Conservation (phyloP, 2,888 invertebrate species). For the Coelopa pilipes region DNA sequence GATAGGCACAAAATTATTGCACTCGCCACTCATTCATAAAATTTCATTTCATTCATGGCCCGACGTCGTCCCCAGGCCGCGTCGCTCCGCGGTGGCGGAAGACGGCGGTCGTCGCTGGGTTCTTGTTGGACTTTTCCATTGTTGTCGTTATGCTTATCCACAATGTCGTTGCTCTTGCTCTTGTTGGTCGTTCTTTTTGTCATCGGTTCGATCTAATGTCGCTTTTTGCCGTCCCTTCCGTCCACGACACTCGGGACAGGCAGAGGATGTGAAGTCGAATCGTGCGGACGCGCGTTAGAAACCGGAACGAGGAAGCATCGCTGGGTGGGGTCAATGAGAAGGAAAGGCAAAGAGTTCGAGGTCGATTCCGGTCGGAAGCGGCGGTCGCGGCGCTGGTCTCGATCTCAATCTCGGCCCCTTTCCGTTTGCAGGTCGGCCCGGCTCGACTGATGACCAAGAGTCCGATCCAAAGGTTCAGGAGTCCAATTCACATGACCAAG, state of each 20-base stretch:
- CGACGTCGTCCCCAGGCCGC: not conserved
- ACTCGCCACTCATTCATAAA: slow-evolving; percentile 22
- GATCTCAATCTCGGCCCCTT: too few relatives aligned
- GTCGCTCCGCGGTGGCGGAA: slow-evolving; percentile 13
- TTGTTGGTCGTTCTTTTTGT: too few relatives aligned
- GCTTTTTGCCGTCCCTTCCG: too few relatives aligned
- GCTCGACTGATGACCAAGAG: too few relatives aligned
- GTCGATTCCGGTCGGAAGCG: slow-evolving; percentile 21
- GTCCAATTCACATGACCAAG: too few relatives aligned
- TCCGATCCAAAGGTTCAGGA: too few relatives aligned
- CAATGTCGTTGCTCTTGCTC: too few relatives aligned
- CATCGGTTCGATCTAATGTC: not conserved
- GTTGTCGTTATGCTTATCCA: not conserved
- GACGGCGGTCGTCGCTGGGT: not conserved
- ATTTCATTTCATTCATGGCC: slow-evolving; percentile 11
- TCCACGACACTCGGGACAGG: not conserved
- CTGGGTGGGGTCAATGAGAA: not conserved
- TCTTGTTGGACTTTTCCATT: not conserved
- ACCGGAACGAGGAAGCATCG: not conserved
- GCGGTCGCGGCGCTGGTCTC: not conserved
- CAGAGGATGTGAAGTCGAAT: not conserved
- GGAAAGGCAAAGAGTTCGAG: too few relatives aligned
- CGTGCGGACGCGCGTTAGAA: not conserved
- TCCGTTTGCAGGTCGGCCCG: too few relatives aligned
- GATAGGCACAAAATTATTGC: slow-evolving; percentile 25